Evolutionary conservation across 2,113 vertebrate genomes (phyloP), one percentile per base, ranked within the genome.

Genomic region (Calcarius ornatus): DNA sequence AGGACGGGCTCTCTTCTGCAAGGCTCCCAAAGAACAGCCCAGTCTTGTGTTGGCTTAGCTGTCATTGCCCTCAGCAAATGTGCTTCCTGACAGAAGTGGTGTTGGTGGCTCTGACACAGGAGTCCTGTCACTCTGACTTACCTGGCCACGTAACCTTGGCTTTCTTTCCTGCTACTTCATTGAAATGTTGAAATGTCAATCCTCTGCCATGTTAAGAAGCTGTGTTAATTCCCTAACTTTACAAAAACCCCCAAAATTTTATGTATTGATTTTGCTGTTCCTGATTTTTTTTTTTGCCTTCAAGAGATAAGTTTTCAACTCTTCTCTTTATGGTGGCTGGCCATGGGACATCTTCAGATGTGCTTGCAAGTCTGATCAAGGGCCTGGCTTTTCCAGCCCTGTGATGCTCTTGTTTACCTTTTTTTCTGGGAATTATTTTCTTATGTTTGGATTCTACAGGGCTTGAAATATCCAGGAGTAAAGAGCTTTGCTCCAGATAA

Each of bases 391-490:
- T 70, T 72, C 40, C 45, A 70, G 22, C 37, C 30, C 10, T 81
- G 17, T 25, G 51, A 33, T 69, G 38, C 51, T 91, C 54, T 33
- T 45, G 2, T 28, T 73, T 50, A 63, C n/a, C 21, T 79, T 79
- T 84, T 84, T 10, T 51, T 47, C 35, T 17, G 27, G 42, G 16
- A 73, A 37, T 64, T 15, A 38, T 15, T 53, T 45, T 68, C 11
- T 90, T 80, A 6, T 60, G 22, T 48, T 94, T 83, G 92, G 8
- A 69, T 90, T 96, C 86, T 80, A 69, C 78, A 99, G 98, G 98
- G 98, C 35, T 92, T 99, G 94, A 98, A 98, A 96, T 98, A 98
- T 38, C 98, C 97, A 53, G 96, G 97, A 20, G 0, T 99, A 2
- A 96, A 96, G 12, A 75, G 15, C 37, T 94, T 97, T 86, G 97